Evolutionary conservation across 2,888 invertebrate species (phyloP).

Genomic region (Pristionchus maxplancki): DNA sequence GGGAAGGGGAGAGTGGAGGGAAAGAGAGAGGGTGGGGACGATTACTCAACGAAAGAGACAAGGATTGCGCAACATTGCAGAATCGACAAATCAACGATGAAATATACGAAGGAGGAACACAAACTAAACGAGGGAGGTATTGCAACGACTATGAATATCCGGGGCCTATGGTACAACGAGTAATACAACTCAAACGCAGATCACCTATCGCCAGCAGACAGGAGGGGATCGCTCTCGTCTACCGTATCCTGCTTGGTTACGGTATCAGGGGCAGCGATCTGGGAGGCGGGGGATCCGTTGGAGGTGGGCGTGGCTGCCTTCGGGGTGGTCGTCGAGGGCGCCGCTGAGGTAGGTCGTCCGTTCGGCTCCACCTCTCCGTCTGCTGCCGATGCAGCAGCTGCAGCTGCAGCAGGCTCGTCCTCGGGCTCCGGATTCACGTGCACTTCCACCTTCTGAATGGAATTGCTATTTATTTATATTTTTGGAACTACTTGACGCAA

Average conservation of each 20-base stretch:
- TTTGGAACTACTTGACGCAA: no score
- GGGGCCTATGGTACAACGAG: constrained; percentile 28
- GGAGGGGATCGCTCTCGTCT: neutral
- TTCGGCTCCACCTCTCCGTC: no score
- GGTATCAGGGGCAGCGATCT: neutral
- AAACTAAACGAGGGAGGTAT: neutral
- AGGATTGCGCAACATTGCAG: constrained; percentile 32
- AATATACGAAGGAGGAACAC: neutral
- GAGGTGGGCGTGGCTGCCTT: neutral
- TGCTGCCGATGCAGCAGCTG: neutral
- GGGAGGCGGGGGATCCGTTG: neutral
- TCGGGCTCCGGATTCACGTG: neutral
- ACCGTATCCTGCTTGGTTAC: constrained; percentile 18
- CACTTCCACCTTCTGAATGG: neutral
- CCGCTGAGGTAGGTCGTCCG: no score
- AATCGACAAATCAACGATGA: constrained; percentile 32
- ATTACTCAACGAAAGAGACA: neutral
- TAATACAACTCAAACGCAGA: neutral
- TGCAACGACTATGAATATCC: neutral
- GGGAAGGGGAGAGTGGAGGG: constrained; percentile 50
- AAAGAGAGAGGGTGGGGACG: neutral
- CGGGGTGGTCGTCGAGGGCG: neutral
- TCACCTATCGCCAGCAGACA: neutral
- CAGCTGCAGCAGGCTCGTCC: neutral
- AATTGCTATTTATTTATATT: no score